Evolutionary conservation across 1,140 invertebrate genomes (phyloP), one percentile per base, ranked within the genome.

Genomic region (Penaeus japonicus): DNA sequence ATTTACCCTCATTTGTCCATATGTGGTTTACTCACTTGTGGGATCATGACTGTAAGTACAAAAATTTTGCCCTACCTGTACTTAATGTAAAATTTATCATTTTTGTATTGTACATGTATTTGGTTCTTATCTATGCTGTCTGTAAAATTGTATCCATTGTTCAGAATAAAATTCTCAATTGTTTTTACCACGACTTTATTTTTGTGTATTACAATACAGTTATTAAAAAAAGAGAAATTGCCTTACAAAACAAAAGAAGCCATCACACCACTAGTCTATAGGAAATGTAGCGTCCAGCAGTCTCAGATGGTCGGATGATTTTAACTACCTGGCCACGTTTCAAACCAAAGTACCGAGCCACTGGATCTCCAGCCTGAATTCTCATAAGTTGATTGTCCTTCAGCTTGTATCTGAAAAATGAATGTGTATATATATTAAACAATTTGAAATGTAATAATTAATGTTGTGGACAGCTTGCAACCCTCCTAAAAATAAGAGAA

Each of bases 311-410:
- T 91, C 99, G 94, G 92, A 99, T 98, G 92, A 99, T 99, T 94
- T 99, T 99, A 0, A 91, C 92, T 92, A 97, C 96, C 94, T 99
- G 98, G 92, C 98, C 98, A 94, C 98, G 94, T 93, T 98, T 99
- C 0, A 99, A 93, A 85, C 98, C 98, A 94, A 98, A 99, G 93
- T 99, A 99, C 92, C 99, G 94, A 0, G 99, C 97, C 18, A 99
- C 98, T 20, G 99, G 99, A 94, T 99, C 99, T 81, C 98, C 97
- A 30, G 96, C 96, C 94, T 99, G 99, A 92, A 99, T 99, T 92
- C 98, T 95, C 96, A 99, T 99, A 91, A 99, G 94, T 94, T 99
- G 99, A 92, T 98, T 99, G 93, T 99, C 99, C 93, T 99, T 99
- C 54, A 99, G 93, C 94, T 99, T 99, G 93, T 91, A 91, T 53